Conservation (phyloP, 2,888 invertebrate genomes). For the Agapetus fuscipes region DNA sequence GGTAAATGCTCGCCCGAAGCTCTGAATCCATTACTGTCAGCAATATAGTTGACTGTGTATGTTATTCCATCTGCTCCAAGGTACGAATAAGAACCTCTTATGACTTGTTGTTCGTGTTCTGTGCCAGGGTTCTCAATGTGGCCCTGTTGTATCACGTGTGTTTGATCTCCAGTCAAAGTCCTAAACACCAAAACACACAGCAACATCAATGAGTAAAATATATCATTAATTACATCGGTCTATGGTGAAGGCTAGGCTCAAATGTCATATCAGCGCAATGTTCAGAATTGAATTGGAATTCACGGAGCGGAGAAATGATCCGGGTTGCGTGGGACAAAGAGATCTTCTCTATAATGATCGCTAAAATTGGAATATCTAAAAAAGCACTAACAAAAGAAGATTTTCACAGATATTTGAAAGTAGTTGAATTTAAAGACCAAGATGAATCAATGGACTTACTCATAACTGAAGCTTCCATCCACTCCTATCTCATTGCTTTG, state of each 20-base stretch:
- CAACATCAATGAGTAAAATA: too few relatives aligned
- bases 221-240: too few relatives aligned
- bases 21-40: constrained; percentile 68
- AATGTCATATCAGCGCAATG: neutral
- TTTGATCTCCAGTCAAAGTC: constrained; percentile 44
- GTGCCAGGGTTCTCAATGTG: constrained; percentile 48
- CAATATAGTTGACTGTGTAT: constrained; percentile 57
- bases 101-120: constrained; percentile 50
- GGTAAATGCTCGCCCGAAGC: constrained; percentile 70
- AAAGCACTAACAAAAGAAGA: too few relatives aligned
- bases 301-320: too few relatives aligned
- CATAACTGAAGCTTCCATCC: constrained; percentile 46
- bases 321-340: too few relatives aligned
- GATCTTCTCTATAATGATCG: too few relatives aligned
- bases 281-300: too few relatives aligned
- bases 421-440: too few relatives aligned
- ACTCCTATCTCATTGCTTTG: constrained; percentile 47
- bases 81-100: constrained; percentile 54
- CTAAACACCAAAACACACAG: constrained; percentile 25
- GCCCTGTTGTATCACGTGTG: constrained; percentile 45
- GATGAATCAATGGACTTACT: too few relatives aligned
- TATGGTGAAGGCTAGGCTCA: too few relatives aligned
- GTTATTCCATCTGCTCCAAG: constrained; percentile 52
- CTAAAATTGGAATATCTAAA: too few relatives aligned
- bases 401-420: too few relatives aligned